phyloP scores from a whole-genome alignment of 2,797 vertebrate species.

The Gymnothorax javanicus region DNA sequence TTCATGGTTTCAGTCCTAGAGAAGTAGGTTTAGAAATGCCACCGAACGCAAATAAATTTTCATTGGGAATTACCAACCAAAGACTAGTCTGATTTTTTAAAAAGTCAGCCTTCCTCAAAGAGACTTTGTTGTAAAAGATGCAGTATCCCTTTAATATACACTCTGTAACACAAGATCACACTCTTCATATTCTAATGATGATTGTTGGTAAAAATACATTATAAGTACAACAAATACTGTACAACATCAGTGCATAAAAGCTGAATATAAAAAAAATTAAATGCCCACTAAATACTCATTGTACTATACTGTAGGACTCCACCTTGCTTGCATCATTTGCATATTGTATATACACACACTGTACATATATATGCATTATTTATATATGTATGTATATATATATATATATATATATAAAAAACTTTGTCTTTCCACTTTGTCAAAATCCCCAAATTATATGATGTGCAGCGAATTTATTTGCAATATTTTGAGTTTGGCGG shows the following conservation, averaged over 20 bases:
- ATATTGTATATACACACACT: neutral
- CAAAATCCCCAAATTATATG: too few relatives aligned
- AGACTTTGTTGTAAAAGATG: conserved; percentile 66
- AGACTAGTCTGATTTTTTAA: neutral
- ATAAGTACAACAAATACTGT: conserved; percentile 5
- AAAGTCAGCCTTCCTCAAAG: conserved; percentile 1
- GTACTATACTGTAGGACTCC: neutral
- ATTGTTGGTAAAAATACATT: conserved; percentile 47
- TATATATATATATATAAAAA: too few relatives aligned
- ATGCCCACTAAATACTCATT: neutral
- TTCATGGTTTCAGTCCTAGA: neutral
- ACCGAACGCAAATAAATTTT: neutral
- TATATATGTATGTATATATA: too few relatives aligned
- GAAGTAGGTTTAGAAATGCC: neutral
- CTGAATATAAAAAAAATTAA: neutral
- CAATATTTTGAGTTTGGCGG: too few relatives aligned
- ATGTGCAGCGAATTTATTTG: too few relatives aligned
- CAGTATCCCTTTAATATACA: conserved; percentile 70
- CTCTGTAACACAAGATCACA: conserved; percentile 46
- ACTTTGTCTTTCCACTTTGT: too few relatives aligned
- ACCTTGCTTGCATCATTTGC: neutral
- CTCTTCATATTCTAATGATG: conserved; percentile 45
- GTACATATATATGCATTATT: neutral
- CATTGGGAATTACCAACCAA: neutral
- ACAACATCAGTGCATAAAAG: conserved; percentile 28